Base-by-base conservation (phyloP, 2,888 invertebrate genomes). In the Zaprionus bogoriensis region DNA sequence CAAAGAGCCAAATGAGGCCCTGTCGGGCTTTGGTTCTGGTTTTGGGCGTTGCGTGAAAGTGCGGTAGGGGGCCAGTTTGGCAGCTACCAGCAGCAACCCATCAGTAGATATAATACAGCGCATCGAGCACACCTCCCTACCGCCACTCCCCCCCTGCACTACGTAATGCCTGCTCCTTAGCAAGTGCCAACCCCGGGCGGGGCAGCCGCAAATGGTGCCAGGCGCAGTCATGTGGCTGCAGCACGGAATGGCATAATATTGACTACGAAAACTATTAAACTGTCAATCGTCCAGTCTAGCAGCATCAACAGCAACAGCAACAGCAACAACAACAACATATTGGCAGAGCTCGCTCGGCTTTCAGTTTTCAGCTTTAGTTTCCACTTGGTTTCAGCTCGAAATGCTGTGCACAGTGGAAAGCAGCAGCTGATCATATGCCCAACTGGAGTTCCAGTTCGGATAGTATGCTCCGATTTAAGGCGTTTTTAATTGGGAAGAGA, bases 231-330 rank as follows among this genome's bases (percentile, higher is more conserved):
- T 59, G 69, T 60, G 67, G 72, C 54, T 62, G 62, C 68, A 63
- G 61, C 81, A 70, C 79, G 68, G 55, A 79, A 66, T 77, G 58
- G 63, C 75, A 77, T 71, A 74, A 78, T 77, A 81, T 77, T 79
- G 82, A 77, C 83, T 75, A 59, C 60, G 66, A 66, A 83, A 82
- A 77, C 82, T 83, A 81, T 81, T 82, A 79, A 78, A 67, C 75
- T 83, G 83, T 81, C 83, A 82, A 75, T 83, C 78, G 76, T 45
- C 46, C 44, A 45, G 48, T 52, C 48, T 41, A 22, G 46, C 50
- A 39, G 10, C 17, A 10, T 20, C 39, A 20, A 20, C 39, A 23
- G 10, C 23, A 6, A 7, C 7, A 28, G 4, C 20, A n/a, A 14
- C 28, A 14, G 14, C 12, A 9, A 23, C 54, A 44, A 39, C 6